These are phyloP conservation scores for Menidia beryllina DNA, from an alignment of 2,113 vertebrate species.

Conservation along the genomic window DNA sequence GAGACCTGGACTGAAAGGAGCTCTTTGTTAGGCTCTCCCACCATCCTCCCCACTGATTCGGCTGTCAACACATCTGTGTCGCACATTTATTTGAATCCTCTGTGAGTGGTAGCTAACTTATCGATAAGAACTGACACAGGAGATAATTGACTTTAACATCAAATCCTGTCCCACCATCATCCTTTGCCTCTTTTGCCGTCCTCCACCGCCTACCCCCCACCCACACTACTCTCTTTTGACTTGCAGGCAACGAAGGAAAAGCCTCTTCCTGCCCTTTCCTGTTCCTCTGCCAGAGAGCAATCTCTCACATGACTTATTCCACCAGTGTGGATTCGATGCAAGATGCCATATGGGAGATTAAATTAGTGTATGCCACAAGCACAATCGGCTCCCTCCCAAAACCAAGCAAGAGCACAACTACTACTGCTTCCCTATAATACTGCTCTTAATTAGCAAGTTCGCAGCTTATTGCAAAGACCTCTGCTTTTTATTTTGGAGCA, in stretches of 20 bases:
- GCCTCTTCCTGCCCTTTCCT: conserved; percentile 42
- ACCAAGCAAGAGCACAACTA: conserved; percentile 43
- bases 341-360: conserved; percentile 80
- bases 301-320: conserved; percentile 66
- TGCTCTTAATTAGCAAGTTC: conserved; percentile 61
- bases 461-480: conserved; percentile 45
- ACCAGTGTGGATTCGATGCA: conserved; percentile 64
- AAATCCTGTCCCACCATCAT: neutral
- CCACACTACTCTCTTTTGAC: conserved; percentile 12
- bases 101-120: conserved; percentile 24
- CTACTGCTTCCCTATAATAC: conserved; percentile 55
- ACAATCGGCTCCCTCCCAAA: conserved; percentile 53
- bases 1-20: conserved; percentile 66
- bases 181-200: conserved; percentile 11
- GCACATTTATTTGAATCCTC: conserved; percentile 66
- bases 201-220: neutral
- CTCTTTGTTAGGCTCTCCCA: conserved; percentile 65
- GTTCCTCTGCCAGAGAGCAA: conserved; percentile 46
- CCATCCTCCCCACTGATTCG: conserved; percentile 32
- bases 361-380: conserved; percentile 73
- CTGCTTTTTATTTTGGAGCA: conserved; percentile 58
- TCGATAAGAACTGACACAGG: conserved; percentile 13
- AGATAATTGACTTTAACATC: conserved; percentile 20
- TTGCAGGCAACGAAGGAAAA: conserved; percentile 33
- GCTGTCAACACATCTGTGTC: conserved; percentile 64